phyloP scores from a whole-genome alignment of 2,888 invertebrate genomes.

The Drosophila neutralis region DNA sequence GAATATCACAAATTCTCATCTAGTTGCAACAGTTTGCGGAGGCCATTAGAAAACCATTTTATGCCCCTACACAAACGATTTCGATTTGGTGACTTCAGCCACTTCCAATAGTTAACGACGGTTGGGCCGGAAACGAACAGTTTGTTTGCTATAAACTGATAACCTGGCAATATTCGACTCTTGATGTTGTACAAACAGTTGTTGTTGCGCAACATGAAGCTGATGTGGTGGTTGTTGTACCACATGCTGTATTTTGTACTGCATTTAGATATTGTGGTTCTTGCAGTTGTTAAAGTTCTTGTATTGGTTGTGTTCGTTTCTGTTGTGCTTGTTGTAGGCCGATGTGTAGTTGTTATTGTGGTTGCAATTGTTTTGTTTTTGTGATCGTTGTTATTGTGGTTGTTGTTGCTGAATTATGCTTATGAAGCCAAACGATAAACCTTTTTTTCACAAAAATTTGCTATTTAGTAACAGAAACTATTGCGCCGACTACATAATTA shows the following conservation, averaged over 20 bases:
- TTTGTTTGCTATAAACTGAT: conserved; percentile 9
- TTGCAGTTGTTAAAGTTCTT: conserved; percentile 11
- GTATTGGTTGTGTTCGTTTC: conserved; percentile 3
- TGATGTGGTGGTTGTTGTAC: conserved; percentile 13
- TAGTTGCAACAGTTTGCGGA: conserved; percentile 71
- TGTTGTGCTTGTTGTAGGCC: neutral
- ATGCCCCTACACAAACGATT: conserved; percentile 60
- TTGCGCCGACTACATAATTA: neutral
- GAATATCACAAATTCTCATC: conserved; percentile 74
- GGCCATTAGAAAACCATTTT: conserved; percentile 67
- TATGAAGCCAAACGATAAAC: neutral
- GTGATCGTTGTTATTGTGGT: conserved; percentile 9
- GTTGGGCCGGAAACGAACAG: conserved; percentile 35
- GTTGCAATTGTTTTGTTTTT: conserved; percentile 7
- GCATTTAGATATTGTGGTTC: conserved; percentile 12
- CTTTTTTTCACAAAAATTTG: neutral
- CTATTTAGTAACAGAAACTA: neutral
- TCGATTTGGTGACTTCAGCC: conserved; percentile 25
- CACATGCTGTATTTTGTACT: conserved; percentile 1
- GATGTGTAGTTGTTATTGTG: neutral
- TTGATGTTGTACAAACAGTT: conserved; percentile 13
- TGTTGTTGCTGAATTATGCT: conserved; percentile 27
- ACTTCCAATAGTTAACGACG: conserved; percentile 42
- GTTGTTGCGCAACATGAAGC: neutral
- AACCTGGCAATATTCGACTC: conserved; percentile 9